Percentiles rank a stretch among this genome's conserved stretches.
phyloP scores from a whole-genome alignment of 2,888 invertebrate genomes.

The Hipparchia sbordonii region DNA sequence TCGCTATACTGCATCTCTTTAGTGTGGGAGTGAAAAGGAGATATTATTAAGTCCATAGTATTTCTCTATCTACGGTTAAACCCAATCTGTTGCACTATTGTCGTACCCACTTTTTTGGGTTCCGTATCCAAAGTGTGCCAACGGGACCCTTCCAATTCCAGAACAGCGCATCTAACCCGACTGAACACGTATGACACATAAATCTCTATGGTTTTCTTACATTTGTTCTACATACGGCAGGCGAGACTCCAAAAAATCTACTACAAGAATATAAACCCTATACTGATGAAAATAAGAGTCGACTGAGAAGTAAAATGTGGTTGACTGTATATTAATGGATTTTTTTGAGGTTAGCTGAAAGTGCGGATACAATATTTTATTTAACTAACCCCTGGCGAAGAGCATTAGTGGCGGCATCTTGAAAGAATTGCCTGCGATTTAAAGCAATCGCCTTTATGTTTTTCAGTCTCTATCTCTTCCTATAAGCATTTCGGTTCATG shows the following conservation, averaged over 20 bases:
- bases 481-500: neutral
- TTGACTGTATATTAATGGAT: slow-evolving; percentile 36
- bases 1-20: too few relatives aligned
- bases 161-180: slow-evolving; percentile 46
- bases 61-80: too few relatives aligned
- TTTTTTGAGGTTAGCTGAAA: slow-evolving; percentile 39
- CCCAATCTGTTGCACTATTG: too few relatives aligned
- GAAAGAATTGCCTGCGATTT: slow-evolving; percentile 38
- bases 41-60: too few relatives aligned
- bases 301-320: neutral
- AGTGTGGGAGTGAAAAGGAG: too few relatives aligned
- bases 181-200: slow-evolving; percentile 38
- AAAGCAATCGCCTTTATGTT: slow-evolving; percentile 28
- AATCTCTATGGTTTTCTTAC: slow-evolving; percentile 36
- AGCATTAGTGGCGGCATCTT: slow-evolving; percentile 41
- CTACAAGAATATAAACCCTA: slow-evolving; percentile 23
- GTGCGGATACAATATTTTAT: slow-evolving; percentile 42
- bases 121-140: too few relatives aligned
- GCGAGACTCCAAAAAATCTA: slow-evolving; percentile 9
- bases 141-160: neutral
- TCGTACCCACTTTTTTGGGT: too few relatives aligned
- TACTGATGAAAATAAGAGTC: neutral
- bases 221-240: slow-evolving; percentile 29
- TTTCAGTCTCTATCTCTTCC: slow-evolving; percentile 5
- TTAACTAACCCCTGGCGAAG: slow-evolving; percentile 40